These are phyloP conservation scores for Abscondita cerata DNA, from an alignment of 2,888 invertebrate species.

Conservation along the genomic window DNA sequence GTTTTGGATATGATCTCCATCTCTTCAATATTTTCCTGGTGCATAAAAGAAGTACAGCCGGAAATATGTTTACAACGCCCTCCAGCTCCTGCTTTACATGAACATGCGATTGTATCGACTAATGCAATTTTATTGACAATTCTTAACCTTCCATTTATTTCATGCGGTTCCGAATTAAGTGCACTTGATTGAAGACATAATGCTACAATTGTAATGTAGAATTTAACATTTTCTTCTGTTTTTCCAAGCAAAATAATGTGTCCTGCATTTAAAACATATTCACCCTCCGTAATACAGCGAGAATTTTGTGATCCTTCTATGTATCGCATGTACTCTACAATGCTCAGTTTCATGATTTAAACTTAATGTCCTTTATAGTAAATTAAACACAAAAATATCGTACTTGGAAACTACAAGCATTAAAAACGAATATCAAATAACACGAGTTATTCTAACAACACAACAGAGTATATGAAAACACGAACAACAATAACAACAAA, in stretches of 20 bases:
- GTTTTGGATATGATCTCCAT: not conserved
- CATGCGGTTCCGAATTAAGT: not conserved
- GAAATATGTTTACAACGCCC: not conserved
- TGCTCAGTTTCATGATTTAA: not conserved
- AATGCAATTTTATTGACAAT: not conserved
- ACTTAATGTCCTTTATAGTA: no score
- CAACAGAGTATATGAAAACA: no score
- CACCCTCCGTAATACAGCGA: not conserved
- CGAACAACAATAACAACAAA: no score
- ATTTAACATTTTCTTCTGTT: not conserved
- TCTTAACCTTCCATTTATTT: not conserved
- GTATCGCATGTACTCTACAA: not conserved
- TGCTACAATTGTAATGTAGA: not conserved
- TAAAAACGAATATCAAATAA: no score
- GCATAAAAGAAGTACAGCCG: not conserved
- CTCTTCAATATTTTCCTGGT: not conserved
- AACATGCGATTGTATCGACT: no score
- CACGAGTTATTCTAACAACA: no score
- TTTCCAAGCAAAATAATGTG: not conserved
- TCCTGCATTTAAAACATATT: not conserved
- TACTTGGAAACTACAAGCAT: no score
- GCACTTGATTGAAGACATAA: not conserved
- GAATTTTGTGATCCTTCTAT: not conserved
- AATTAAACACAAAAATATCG: no score
- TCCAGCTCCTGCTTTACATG: not conserved